Percentiles rank a stretch among this genome's conserved stretches.
These are phyloP conservation scores for Cepphus grylle DNA, from an alignment of 2,113 vertebrate species.

Conservation along the genomic window DNA sequence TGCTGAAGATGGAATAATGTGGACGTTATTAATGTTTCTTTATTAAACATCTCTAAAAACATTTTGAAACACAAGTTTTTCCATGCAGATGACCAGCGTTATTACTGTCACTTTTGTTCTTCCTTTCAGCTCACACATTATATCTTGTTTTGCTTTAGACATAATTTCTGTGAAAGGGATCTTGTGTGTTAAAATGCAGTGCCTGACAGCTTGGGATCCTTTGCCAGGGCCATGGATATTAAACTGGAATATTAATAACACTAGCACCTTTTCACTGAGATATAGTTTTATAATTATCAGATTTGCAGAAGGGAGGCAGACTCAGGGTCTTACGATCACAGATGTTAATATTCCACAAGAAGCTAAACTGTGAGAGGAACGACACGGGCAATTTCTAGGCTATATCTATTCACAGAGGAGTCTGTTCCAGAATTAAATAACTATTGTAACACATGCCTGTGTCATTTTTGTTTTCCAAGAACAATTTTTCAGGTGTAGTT, in stretches of 20 bases:
- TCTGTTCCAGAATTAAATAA: background rate
- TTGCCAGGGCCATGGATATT: background rate
- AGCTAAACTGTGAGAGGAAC: background rate
- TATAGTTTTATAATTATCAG: background rate
- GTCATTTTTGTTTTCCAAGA: background rate
- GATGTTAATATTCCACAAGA: background rate
- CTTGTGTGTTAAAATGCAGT: background rate
- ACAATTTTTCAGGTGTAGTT: background rate
- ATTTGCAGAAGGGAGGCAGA: background rate
- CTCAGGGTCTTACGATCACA: background rate
- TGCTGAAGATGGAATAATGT: background rate
- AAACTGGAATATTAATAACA: background rate
- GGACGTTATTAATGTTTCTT: background rate
- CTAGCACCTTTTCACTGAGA: background rate
- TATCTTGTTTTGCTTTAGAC: background rate
- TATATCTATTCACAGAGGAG: background rate
- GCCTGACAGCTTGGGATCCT: background rate
- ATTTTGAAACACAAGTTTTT: background rate
- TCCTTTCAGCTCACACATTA: background rate
- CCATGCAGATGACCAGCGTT: background rate
- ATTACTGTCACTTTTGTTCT: background rate
- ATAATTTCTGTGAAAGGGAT: background rate
- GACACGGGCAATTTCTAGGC: background rate
- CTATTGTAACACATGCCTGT: background rate
- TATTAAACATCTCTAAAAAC: background rate